phyloP scores from a whole-genome alignment of 1,140 invertebrate genomes.

The Euura lappo region DNA sequence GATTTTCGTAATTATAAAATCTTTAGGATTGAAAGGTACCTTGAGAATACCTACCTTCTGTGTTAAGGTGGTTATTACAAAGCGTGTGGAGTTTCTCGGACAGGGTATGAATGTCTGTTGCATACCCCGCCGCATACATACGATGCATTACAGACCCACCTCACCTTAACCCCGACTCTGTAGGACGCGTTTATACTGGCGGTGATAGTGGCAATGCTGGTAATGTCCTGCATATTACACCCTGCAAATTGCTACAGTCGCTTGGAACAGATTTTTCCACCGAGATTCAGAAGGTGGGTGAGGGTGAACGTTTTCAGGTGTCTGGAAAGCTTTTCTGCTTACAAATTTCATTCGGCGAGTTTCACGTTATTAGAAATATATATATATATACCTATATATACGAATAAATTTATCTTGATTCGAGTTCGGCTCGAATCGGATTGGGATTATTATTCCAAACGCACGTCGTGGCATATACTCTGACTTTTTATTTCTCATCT shows the following conservation, averaged over 20 bases:
- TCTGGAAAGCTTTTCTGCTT: neutral
- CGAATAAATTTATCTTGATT: too few species aligned
- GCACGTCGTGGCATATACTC: neutral
- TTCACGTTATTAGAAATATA: slow-evolving; percentile 1
- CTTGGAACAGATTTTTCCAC: slow-evolving; percentile 2
- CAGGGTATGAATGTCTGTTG: slow-evolving; percentile 37
- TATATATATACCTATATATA: neutral
- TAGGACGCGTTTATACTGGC: neutral
- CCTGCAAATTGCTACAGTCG: slow-evolving; percentile 30
- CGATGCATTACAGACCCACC: slow-evolving; percentile 38
- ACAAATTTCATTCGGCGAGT: neutral
- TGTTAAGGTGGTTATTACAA: neutral
- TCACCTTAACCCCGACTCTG: neutral
- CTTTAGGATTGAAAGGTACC: neutral
- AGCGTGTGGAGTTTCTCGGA: neutral
- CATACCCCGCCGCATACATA: slow-evolving; percentile 44
- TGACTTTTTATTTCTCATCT: neutral
- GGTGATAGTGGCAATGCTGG: slow-evolving; percentile 22
- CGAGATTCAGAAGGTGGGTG: neutral
- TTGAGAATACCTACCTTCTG: neutral
- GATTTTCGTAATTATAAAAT: neutral
- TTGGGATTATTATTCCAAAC: neutral
- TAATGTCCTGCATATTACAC: slow-evolving; percentile 34
- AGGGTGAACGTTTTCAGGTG: neutral
- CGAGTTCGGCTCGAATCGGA: too few species aligned